Percentiles rank a stretch among this genome's conserved stretches.
Evolutionary conservation across 2,797 vertebrate genomes (phyloP).

Genomic region (Rallus crepitans): DNA sequence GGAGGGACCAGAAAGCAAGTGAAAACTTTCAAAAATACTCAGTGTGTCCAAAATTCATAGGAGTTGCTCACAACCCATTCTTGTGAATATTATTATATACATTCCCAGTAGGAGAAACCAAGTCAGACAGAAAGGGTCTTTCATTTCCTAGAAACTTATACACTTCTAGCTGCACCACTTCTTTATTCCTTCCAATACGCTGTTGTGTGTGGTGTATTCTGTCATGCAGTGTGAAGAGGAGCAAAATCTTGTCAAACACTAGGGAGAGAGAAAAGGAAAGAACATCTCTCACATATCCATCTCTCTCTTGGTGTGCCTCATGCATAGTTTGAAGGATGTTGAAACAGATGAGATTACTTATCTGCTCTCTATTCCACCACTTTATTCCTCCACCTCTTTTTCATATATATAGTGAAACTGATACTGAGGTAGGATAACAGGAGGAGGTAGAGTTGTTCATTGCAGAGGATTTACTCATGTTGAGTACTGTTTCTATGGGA

Average conservation of each 20-base stretch:
- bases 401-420: neutral
- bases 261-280: neutral
- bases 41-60: neutral
- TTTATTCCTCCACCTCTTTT: conserved; percentile 14
- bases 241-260: conserved; percentile 16
- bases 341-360: conserved; percentile 11
- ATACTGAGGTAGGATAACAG: neutral
- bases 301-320: neutral
- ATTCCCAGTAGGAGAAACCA: neutral
- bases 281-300: neutral
- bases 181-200: neutral
- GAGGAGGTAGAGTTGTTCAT: conserved; percentile 19
- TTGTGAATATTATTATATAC: neutral
- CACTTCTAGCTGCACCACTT: neutral
- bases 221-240: neutral
- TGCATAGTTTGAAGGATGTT: neutral
- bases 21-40: neutral
- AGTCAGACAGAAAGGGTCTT: neutral
- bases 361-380: neutral
- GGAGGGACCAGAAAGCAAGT: neutral
- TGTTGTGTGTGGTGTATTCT: neutral
- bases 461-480: conserved; percentile 23
- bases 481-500: neutral
- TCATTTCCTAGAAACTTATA: fast-evolving
- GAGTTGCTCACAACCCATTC: neutral